phyloP scores from a whole-genome alignment of 2,888 invertebrate genomes.

The Hirtodrosophila histrioides region DNA sequence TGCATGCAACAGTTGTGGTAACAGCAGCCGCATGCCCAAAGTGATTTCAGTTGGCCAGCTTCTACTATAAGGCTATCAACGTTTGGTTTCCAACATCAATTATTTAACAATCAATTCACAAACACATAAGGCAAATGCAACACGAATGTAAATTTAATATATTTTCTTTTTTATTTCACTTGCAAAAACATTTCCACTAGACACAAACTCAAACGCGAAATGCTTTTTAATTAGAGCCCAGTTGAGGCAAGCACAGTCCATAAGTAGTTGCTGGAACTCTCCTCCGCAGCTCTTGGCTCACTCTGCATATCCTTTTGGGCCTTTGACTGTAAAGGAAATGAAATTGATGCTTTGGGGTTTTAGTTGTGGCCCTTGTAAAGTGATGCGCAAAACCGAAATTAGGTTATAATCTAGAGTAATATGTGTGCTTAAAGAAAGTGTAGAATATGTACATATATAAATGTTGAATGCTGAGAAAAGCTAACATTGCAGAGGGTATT shows the following conservation, averaged over 20 bases:
- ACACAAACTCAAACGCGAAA: constrained; percentile 12
- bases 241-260: constrained; percentile 13
- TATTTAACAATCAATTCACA: not conserved
- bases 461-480: constrained; percentile 10
- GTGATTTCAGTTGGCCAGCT: constrained; percentile 29
- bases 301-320: constrained; percentile 41
- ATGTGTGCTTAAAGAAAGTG: constrained; percentile 25
- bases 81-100: not conserved
- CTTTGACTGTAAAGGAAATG: constrained; percentile 49
- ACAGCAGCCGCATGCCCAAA: constrained; percentile 74
- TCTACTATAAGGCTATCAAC: constrained; percentile 16
- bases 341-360: constrained; percentile 37
- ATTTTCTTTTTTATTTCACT: constrained; percentile 2
- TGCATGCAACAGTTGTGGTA: constrained; percentile 76
- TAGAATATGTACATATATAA: not conserved
- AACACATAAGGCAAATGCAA: not conserved
- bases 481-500: not conserved
- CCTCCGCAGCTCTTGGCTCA: constrained; percentile 16
- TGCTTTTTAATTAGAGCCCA: constrained; percentile 43
- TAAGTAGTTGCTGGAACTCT: constrained; percentile 14
- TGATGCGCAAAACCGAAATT: constrained; percentile 41
- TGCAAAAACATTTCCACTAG: constrained; percentile 2
- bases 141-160: not conserved
- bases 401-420: constrained; percentile 44
- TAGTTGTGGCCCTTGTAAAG: constrained; percentile 35